Evolutionary conservation across 37 sponge, comb jelly and placozoan genomes (phyloP).

Genomic region (Corticium candelabrum): DNA sequence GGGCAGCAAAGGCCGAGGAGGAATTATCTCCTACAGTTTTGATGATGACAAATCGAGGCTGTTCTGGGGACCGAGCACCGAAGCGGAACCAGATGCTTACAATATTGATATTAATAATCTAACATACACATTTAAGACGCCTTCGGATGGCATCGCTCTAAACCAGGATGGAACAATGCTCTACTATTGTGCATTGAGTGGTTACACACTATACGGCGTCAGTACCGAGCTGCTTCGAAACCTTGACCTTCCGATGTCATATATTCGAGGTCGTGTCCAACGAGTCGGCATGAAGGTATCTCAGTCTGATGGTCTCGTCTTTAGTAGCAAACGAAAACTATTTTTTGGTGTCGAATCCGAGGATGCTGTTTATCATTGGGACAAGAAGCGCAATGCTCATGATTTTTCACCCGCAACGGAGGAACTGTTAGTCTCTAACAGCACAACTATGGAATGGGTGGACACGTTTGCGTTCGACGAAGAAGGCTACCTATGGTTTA

Average conservation of each 20-base stretch:
- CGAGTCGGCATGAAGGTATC: background rate
- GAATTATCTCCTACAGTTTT: background rate
- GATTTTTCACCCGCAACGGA: background rate
- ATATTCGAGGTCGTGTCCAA: background rate
- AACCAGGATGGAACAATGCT: background rate
- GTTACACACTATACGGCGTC: background rate
- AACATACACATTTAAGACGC: background rate
- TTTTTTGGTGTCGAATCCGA: background rate
- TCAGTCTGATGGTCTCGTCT: background rate
- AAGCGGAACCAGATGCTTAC: background rate
- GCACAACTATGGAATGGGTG: background rate
- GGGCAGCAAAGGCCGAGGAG: background rate
- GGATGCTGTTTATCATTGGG: background rate
- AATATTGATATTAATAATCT: background rate
- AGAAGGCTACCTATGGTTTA: background rate
- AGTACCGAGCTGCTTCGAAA: background rate
- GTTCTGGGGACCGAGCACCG: background rate
- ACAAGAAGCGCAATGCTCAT: background rate
- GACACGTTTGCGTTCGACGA: background rate
- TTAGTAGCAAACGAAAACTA: background rate
- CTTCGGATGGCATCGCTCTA: background rate
- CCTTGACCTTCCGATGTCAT: background rate
- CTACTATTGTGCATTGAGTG: background rate
- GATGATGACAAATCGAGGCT: background rate
- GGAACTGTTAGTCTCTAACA: background rate